phyloP scores from a whole-genome alignment of 2,113 vertebrate genomes.

The Poeciliopsis retropinna region DNA sequence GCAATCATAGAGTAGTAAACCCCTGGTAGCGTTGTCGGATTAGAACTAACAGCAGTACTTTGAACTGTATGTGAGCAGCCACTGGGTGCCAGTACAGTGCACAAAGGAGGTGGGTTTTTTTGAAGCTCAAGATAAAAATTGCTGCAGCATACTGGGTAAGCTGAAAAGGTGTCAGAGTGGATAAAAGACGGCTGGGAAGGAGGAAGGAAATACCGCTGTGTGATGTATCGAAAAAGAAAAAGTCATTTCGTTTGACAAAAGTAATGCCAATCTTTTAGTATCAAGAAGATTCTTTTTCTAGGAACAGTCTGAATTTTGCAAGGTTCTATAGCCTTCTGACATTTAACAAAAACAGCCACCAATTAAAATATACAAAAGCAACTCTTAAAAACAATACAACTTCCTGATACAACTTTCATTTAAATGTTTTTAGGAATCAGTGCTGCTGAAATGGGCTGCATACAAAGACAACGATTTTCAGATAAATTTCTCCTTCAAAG shows the following conservation, averaged over 20 bases:
- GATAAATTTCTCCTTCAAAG: not conserved
- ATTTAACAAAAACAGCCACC: not conserved
- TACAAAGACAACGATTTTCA: not conserved
- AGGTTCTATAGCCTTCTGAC: constrained; percentile 11
- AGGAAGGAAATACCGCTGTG: constrained; percentile 10
- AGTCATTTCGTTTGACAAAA: constrained; percentile 16
- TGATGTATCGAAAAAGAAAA: constrained; percentile 16
- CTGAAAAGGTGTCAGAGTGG: constrained; percentile 36
- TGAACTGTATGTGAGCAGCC: constrained; percentile 24
- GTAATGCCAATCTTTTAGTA: constrained; percentile 6
- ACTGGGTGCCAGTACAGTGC: constrained; percentile 49
- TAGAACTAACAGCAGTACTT: constrained; percentile 38
- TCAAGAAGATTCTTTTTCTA: not conserved
- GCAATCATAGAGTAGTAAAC: constrained; percentile 10
- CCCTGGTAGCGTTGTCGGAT: constrained; percentile 21
- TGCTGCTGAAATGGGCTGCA: too few relatives aligned
- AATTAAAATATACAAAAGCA: too few relatives aligned
- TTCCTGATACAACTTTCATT: too few relatives aligned
- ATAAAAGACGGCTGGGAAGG: constrained; percentile 12
- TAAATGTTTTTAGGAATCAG: too few relatives aligned
- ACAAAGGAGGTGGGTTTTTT: constrained; percentile 6
- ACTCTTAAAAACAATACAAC: too few relatives aligned
- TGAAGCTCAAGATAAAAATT: constrained; percentile 21
- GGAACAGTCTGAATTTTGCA: not conserved
- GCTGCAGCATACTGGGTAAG: constrained; percentile 35